Percentiles rank a stretch among this genome's conserved stretches.
Evolutionary conservation across 2,888 invertebrate species (phyloP).

Genomic region (Heliconius ismenius): DNA sequence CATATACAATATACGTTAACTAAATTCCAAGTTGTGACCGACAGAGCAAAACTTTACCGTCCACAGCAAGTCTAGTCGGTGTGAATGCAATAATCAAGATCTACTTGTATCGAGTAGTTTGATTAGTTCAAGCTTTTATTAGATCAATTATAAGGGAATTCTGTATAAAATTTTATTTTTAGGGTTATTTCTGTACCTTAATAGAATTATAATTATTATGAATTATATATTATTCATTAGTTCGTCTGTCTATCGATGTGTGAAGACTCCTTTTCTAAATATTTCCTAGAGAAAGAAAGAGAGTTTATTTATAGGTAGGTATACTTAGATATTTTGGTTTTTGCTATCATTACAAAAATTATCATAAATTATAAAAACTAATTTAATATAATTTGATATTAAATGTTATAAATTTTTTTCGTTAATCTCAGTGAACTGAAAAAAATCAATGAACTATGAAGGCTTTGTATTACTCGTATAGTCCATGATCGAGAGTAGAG

Average conservation of each 20-base stretch:
- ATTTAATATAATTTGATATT: no score
- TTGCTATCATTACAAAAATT: no score
- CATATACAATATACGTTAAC: background rate
- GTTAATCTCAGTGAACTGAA: background rate
- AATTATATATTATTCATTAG: no score
- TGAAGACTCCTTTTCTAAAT: no score
- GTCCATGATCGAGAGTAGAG: background rate
- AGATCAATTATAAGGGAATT: background rate
- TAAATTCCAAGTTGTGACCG: slow-evolving; percentile 8
- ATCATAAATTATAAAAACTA: no score
- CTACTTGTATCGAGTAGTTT: slow-evolving; percentile 24
- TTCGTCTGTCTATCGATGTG: no score
- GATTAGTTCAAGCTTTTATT: slow-evolving; percentile 28
- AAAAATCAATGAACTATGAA: background rate
- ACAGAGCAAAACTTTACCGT: slow-evolving; percentile 20
- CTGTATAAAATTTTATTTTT: no score
- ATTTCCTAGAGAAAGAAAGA: no score
- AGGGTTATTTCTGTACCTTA: no score
- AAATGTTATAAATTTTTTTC: background rate
- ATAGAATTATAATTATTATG: no score
- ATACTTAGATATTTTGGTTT: no score
- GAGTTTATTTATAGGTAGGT: no score
- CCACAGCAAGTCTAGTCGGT: slow-evolving; percentile 18
- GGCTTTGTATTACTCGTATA: background rate
- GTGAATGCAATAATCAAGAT: slow-evolving; percentile 32